A percentile compares a stretch with the other conserved stretches of the same genome.
Evolutionary conservation across 1,140 invertebrate genomes (phyloP).

Genomic region (Cydia strobilella): DNA sequence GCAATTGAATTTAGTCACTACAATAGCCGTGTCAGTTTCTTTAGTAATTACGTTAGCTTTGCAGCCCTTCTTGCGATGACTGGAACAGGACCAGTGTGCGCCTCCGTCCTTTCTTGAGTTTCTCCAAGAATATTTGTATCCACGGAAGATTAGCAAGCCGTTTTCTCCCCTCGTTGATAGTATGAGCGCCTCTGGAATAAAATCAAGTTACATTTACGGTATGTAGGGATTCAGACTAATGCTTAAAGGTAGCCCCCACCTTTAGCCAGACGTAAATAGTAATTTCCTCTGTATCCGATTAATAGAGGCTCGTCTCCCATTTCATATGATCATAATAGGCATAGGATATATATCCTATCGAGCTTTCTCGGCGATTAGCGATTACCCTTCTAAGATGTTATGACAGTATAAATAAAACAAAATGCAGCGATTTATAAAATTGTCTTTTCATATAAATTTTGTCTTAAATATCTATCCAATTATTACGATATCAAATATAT

Average conservation of each 20-base stretch:
- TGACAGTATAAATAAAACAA: neutral
- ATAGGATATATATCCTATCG: no score
- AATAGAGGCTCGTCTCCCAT: no score
- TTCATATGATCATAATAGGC: no score
- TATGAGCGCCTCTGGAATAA: constrained; percentile 53
- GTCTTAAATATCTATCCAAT: neutral
- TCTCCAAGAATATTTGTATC: constrained; percentile 60
- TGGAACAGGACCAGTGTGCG: constrained; percentile 63
- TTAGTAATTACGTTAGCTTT: constrained; percentile 57
- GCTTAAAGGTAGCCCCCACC: no score
- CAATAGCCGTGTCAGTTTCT: constrained; percentile 43
- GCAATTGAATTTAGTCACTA: constrained; percentile 42
- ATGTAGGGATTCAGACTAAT: no score
- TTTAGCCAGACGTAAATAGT: no score
- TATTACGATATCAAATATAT: neutral
- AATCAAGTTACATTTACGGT: neutral
- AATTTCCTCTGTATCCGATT: no score
- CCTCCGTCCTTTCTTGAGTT: constrained; percentile 55
- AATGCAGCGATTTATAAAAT: neutral
- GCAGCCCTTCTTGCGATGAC: constrained; percentile 64
- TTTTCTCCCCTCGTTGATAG: constrained; percentile 51
- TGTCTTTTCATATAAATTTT: neutral
- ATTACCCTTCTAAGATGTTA: neutral
- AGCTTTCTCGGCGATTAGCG: neutral
- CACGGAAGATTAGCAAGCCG: constrained; percentile 50